Evolutionary conservation across 2,797 vertebrate genomes (phyloP), one percentile per base, ranked within the genome.

Genomic region (Eulemur rubriventer): DNA sequence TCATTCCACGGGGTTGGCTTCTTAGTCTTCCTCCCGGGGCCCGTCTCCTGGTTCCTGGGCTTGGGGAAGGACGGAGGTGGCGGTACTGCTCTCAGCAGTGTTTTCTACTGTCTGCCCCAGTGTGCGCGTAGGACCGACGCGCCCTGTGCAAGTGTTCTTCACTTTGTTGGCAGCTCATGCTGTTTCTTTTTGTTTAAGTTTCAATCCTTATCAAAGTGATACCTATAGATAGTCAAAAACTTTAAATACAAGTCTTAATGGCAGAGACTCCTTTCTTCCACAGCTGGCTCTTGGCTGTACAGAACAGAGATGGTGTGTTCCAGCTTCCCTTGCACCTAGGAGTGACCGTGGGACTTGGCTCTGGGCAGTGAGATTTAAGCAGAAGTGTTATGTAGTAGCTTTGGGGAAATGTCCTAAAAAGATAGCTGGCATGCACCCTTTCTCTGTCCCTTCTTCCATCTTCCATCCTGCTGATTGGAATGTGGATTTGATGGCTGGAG

Each of bases 401-500:
- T 70, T 28, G 50, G 75, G 41, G 52, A 67, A 89, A 75, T 1
- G 2, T 41, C 26, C 38, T 41, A 9, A 38, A 84, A 63, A 41
- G 76, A 91, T 17, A 80, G 22, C 16, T 12, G 30, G 14, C 20
- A 22, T 22, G 2, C 9, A 35, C 16, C 8, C 22, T 91, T 75
- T 72, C 18, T 52, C 59, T 55, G 33, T 65, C 46, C 52, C 50
- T 65, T 89, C 30, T 73, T 61, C 33, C 30, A 22, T 92, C 14
- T 86, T 83, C 57, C 7, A 0, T 73, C 52, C 20, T 24, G 2
- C 41, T 91, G 67, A 38, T 28, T 63, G 46, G 84, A 38, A 67
- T 67, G 41, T 61, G 52, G 78, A 17, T 38, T 41, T 7, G 78
- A 93, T 41, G 52, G 72, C 22, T 97, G 93, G 85, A 85, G 33